These are phyloP conservation scores for Spea multiplicata DNA, from an alignment of 2,113 vertebrate genomes.

Conservation along the genomic window DNA sequence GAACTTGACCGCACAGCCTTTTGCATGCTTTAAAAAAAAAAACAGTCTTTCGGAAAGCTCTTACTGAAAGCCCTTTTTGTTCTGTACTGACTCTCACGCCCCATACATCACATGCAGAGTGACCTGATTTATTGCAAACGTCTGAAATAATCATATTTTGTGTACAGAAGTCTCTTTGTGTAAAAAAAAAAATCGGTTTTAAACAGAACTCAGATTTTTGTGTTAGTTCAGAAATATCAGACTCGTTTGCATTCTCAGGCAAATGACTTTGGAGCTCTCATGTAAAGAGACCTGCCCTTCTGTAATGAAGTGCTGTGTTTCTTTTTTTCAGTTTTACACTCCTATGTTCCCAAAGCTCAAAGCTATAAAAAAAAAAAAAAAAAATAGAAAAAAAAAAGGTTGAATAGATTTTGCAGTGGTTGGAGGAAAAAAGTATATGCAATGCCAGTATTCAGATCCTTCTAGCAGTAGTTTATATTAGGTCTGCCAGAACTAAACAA, in stretches of 20 bases:
- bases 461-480: conserved; percentile 46
- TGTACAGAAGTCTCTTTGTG: conserved; percentile 54
- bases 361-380: conserved; percentile 28
- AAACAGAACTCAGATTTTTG: conserved; percentile 19
- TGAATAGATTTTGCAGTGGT: conserved; percentile 51
- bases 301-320: conserved; percentile 33
- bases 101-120: conserved; percentile 51
- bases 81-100: conserved; percentile 48
- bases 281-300: conserved; percentile 41
- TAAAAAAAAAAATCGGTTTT: conserved; percentile 42
- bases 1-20: conserved; percentile 50
- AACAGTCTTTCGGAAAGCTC: conserved; percentile 47
- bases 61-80: conserved; percentile 55
- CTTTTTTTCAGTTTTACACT: conserved; percentile 43
- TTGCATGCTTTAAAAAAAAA: conserved; percentile 52
- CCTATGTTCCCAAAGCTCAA: conserved; percentile 36
- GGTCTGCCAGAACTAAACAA: conserved; percentile 47
- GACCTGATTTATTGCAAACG: conserved; percentile 59
- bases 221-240: conserved; percentile 16
- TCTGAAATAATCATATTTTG: conserved; percentile 62
- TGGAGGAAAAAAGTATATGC: conserved; percentile 48
- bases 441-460: conserved; percentile 38
- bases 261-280: conserved; percentile 43
- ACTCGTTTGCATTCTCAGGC: conserved; percentile 35
- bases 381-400: conserved; percentile 45